Percentiles rank a stretch among this genome's conserved stretches.
Conservation (phyloP, 2,113 vertebrate genomes). For the Naja naja region DNA sequence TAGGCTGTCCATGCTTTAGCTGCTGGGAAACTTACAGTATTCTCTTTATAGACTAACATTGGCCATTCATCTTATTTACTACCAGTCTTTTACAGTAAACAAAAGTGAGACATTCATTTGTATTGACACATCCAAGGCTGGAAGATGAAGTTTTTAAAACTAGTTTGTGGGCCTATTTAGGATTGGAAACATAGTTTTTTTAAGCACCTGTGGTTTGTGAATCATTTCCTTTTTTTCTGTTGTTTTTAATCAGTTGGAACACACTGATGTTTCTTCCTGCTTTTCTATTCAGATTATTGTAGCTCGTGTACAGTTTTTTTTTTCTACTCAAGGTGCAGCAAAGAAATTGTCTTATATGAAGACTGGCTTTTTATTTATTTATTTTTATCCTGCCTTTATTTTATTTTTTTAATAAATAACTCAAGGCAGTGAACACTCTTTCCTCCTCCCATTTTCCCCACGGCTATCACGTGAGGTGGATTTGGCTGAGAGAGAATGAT, state of each 20-base stretch:
- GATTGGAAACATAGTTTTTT: constrained; percentile 1
- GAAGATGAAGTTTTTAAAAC: background rate
- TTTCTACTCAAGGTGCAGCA: background rate
- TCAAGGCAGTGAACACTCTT: background rate
- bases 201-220: constrained; percentile 61
- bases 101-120: background rate
- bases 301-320: background rate
- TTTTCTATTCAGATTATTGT: constrained; percentile 2
- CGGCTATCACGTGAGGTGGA: background rate
- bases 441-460: background rate
- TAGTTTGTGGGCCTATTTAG: background rate
- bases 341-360: background rate
- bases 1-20: background rate
- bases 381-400: background rate
- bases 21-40: background rate
- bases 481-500: background rate
- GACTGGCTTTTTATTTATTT: background rate
- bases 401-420: background rate
- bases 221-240: constrained; percentile 61
- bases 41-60: background rate
- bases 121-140: background rate
- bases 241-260: constrained; percentile 39
- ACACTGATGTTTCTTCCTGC: constrained; percentile 31
- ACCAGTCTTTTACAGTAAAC: background rate
- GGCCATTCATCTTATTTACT: background rate